These are phyloP conservation scores for Pycnomerus fuliginosus DNA, from an alignment of 2,888 invertebrate species.

Conservation along the genomic window DNA sequence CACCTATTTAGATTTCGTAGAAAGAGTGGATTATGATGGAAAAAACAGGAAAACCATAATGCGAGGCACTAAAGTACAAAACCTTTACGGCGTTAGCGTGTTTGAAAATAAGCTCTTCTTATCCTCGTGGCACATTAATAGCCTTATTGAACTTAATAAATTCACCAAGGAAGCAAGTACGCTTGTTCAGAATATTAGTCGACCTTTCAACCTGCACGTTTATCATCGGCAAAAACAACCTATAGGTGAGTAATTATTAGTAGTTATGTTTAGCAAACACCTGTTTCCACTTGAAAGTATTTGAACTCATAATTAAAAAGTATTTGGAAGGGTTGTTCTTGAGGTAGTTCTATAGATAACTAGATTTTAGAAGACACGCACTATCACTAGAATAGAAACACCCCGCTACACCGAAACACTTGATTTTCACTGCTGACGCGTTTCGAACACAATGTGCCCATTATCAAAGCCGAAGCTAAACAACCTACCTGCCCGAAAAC, in stretches of 20 bases:
- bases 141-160: conserved; percentile 63
- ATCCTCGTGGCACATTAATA: conserved; percentile 68
- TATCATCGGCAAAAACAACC: conserved; percentile 80
- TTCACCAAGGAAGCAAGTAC: conserved; percentile 55
- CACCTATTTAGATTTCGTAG: conserved; percentile 75
- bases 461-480: too few relatives aligned
- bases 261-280: too few relatives aligned
- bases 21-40: conserved; percentile 77
- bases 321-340: too few relatives aligned
- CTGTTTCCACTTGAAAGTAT: too few relatives aligned
- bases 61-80: conserved; percentile 59
- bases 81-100: conserved; percentile 69
- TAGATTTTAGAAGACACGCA: too few relatives aligned
- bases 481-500: too few relatives aligned
- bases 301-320: too few relatives aligned
- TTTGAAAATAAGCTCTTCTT: conserved; percentile 75
- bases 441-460: too few relatives aligned
- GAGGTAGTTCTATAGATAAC: too few relatives aligned
- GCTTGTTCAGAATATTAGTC: conserved; percentile 56
- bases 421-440: too few relatives aligned
- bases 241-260: conserved; percentile 56
- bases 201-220: conserved; percentile 67
- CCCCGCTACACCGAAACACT: too few relatives aligned
- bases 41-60: conserved; percentile 62
- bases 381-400: too few relatives aligned